Base-by-base conservation (phyloP, 2,113 vertebrate genomes). In the Cinclus cinclus region DNA sequence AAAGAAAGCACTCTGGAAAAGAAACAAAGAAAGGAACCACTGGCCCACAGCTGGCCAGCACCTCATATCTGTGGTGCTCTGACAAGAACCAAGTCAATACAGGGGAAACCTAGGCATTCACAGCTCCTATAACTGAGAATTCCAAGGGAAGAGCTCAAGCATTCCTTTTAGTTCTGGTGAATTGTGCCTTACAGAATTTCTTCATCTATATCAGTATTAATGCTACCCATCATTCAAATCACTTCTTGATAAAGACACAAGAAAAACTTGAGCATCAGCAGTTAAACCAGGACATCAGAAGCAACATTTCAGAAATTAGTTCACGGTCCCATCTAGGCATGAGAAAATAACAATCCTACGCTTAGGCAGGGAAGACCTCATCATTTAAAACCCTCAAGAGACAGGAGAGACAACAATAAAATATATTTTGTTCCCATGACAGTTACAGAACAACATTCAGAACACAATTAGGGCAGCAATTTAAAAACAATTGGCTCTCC, bases 281-380 rank as follows among this genome's bases (percentile, higher is more conserved):
- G 17, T 24, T 73, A 59, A 77, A 27, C 4, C 52, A 71, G n/a
- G n/a, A 20, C 23, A 41, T 35, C 14, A 18, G 35, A 84, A 84
- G 7, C 4, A 46, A 8, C 6, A 6, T 2, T 37, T 8, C 15
- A 78, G 21, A 56, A 83, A 24, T 0, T 10, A 14, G 5, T 4
- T 9, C 21, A 39, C 14, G 9, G 21, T 58, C 6, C n/a, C 56
- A 79, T 4, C 15, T 8, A 21, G 2, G 2, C 28, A 11, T 15
- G 7, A 35, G 4, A 60, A 12, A 84, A 64, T 3, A 11, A 44
- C 0, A 7, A 75, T 41, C 28, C 9, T 3, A 39, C 2, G 0
- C 10, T 7, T 6, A 33, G 6, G 15, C 6, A 44, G 8, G 13
- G 9, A 56, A 85, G 6, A 53, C 2, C 8, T 53, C 52, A 67